Evolutionary conservation across 2,888 invertebrate species (phyloP).

Genomic region (Chaitophorus viminalis): DNA sequence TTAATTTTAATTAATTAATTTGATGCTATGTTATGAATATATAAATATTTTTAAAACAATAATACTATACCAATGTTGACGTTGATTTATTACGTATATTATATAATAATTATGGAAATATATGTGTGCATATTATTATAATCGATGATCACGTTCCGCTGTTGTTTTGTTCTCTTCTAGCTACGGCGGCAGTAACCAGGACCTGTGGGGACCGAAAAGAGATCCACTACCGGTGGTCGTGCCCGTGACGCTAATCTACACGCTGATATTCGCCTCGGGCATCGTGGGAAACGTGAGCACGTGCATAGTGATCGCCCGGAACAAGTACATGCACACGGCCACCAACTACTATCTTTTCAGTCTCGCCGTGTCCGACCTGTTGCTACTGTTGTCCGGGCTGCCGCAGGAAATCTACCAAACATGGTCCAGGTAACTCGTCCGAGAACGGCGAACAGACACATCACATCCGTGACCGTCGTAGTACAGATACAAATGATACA

Average conservation of each 20-base stretch:
- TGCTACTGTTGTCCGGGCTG: conserved; percentile 79
- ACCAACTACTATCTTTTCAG: conserved; percentile 87
- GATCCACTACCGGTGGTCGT: conserved; percentile 74
- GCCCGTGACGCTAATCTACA: conserved; percentile 77
- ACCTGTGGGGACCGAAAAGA: conserved; percentile 65
- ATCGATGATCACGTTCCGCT: neutral
- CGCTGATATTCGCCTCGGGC: conserved; percentile 77
- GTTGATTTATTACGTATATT: too few relatives aligned
- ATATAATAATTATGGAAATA: too few relatives aligned
- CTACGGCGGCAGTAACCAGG: neutral
- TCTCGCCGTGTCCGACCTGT: conserved; percentile 80
- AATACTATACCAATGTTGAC: neutral
- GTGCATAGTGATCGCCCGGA: conserved; percentile 80
- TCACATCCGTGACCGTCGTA: neutral
- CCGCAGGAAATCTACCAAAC: conserved; percentile 82
- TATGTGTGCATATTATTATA: too few relatives aligned
- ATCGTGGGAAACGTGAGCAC: conserved; percentile 83
- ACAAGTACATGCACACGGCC: conserved; percentile 84
- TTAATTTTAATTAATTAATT: too few relatives aligned
- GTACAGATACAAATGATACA: too few relatives aligned
- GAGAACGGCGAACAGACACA: neutral
- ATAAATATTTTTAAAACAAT: too few relatives aligned
- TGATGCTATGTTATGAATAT: too few relatives aligned
- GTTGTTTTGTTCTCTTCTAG: neutral
- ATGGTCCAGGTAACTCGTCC: conserved; percentile 73